Percentiles rank a stretch among this genome's conserved stretches.
Conservation (phyloP, 2,113 vertebrate genomes). For the Pandion haliaetus region DNA sequence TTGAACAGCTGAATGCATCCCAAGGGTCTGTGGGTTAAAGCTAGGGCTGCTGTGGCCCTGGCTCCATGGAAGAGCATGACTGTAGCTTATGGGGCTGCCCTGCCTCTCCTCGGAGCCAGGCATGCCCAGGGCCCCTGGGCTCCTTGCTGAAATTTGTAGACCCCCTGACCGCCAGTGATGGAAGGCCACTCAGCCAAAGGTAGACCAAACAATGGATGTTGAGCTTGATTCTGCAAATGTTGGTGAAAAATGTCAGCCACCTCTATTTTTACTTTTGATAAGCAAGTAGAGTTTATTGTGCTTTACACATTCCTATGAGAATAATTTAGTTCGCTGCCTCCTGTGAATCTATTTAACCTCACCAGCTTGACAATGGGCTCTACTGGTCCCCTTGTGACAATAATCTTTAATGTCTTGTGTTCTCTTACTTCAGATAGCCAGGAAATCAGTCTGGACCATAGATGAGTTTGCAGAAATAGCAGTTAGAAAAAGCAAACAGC, state of each 20-base stretch:
- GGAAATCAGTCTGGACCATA: neutral
- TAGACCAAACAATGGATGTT: neutral
- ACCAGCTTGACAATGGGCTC: neutral
- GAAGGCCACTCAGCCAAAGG: neutral
- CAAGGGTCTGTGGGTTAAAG: neutral
- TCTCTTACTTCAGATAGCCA: neutral
- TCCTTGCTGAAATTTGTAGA: neutral
- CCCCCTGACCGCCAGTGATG: neutral
- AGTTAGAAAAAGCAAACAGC: neutral
- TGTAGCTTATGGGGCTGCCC: neutral
- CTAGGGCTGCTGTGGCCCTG: neutral
- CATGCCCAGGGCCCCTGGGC: neutral
- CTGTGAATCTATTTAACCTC: neutral
- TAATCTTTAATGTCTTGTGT: neutral
- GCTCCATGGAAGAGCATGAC: neutral
- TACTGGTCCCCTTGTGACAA: neutral
- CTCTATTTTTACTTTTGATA: neutral
- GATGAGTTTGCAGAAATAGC: neutral
- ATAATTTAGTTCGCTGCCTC: neutral
- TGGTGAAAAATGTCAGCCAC: neutral
- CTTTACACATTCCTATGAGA: neutral
- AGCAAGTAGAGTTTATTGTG: neutral
- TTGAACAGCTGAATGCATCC: neutral
- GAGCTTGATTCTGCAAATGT: neutral
- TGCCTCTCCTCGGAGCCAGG: rapidly evolving